These are phyloP conservation scores for Cercocebus atys DNA, from an alignment of 2,113 vertebrate genomes.

Conservation along the genomic window DNA sequence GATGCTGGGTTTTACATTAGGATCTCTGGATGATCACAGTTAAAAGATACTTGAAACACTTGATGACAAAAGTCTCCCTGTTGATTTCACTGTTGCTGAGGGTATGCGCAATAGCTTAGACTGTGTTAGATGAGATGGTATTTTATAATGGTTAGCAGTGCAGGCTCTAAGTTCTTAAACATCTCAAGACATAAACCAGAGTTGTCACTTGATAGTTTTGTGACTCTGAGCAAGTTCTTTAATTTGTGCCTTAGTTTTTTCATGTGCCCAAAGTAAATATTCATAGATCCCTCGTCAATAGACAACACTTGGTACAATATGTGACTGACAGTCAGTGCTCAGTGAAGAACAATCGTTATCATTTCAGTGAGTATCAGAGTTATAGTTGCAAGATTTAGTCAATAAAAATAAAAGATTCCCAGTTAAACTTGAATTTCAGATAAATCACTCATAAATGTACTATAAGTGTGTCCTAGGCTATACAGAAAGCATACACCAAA, in stretches of 20 bases:
- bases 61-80: not conserved
- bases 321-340: not conserved
- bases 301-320: not conserved
- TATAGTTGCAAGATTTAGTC: not conserved
- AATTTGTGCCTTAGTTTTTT: not conserved
- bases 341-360: not conserved
- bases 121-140: not conserved
- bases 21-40: not conserved
- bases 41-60: not conserved
- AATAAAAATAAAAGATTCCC: not conserved
- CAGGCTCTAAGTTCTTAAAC: not conserved
- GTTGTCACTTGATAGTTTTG: not conserved
- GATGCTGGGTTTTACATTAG: not conserved
- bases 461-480: not conserved
- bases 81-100: not conserved
- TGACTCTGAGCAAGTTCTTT: not conserved
- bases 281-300: not conserved
- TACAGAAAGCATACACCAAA: not conserved
- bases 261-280: not conserved
- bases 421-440: slow-evolving; percentile 42
- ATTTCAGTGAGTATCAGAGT: not conserved
- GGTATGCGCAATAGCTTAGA: not conserved
- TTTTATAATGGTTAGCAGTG: not conserved
- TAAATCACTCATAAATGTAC: not conserved
- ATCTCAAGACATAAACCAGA: not conserved